Evolutionary conservation across 2,797 vertebrate genomes (phyloP).

Genomic region (Chelon labrosus): DNA sequence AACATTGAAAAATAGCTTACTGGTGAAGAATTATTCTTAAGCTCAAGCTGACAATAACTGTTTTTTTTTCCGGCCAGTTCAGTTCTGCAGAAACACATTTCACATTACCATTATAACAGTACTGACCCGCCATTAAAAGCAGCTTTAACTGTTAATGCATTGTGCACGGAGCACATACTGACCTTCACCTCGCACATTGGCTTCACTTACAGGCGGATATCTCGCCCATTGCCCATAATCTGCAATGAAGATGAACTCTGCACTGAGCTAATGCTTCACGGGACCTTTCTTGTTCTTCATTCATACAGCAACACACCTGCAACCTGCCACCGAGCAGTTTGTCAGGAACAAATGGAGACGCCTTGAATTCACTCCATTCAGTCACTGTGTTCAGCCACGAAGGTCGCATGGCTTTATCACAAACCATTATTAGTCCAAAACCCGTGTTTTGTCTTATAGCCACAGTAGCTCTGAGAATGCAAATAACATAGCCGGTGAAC

Average conservation of each 20-base stretch:
- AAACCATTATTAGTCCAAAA: not conserved
- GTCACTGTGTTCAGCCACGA: conserved; percentile 6
- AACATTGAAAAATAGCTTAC: too few species aligned
- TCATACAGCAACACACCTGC: conserved; percentile 11
- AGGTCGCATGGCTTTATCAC: conserved; percentile 18
- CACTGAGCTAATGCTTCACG: conserved; percentile 5
- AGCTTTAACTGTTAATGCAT: too few species aligned
- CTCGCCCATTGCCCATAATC: not conserved
- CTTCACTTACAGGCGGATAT: too few species aligned
- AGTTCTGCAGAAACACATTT: too few species aligned
- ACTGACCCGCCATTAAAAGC: too few species aligned
- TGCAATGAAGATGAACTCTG: not conserved
- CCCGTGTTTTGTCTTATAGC: conserved; percentile 20
- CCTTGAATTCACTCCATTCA: conserved; percentile 6
- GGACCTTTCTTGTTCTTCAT: conserved; percentile 18
- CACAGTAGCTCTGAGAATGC: conserved; percentile 19
- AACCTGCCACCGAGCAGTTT: not conserved
- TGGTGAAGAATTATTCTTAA: too few species aligned
- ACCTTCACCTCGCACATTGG: too few species aligned
- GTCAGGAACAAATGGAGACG: not conserved
- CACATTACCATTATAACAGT: too few species aligned
- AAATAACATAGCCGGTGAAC: conserved; percentile 37
- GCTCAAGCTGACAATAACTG: too few species aligned
- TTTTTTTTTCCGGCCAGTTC: too few species aligned
- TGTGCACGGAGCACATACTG: too few species aligned